phyloP scores from a whole-genome alignment of 2,888 invertebrate species.

The Chloroclysta siterata region DNA sequence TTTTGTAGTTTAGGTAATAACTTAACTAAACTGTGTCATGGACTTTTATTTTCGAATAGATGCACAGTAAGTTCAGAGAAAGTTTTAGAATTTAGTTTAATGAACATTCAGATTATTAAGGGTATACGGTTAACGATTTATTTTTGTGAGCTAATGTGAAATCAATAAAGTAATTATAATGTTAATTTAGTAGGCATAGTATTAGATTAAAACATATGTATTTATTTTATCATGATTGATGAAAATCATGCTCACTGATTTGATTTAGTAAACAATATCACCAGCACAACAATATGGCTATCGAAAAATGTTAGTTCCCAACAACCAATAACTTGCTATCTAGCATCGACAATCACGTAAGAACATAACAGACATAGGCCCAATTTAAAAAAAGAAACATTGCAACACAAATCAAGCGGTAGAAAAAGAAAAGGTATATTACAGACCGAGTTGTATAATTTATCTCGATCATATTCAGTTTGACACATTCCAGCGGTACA shows the following conservation, averaged over 20 bases:
- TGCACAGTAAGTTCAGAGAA: too few relatives aligned
- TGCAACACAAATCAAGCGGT: neutral
- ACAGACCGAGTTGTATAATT: conserved; percentile 54
- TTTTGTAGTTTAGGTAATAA: too few relatives aligned
- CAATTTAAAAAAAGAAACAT: neutral
- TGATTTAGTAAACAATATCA: conserved; percentile 26
- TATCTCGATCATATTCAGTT: conserved; percentile 43
- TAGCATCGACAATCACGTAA: neutral
- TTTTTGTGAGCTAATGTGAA: too few relatives aligned
- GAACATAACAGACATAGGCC: neutral
- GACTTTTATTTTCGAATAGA: too few relatives aligned
- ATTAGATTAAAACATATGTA: too few relatives aligned
- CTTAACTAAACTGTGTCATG: too few relatives aligned
- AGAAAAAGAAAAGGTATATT: conserved; percentile 36
- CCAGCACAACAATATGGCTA: conserved; percentile 19
- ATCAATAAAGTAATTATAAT: too few relatives aligned
- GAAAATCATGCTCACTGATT: neutral
- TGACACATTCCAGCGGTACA: conserved; percentile 44
- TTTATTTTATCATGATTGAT: neutral
- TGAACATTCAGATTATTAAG: too few relatives aligned
- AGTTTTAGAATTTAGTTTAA: too few relatives aligned
- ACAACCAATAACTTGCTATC: neutral
- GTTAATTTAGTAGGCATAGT: too few relatives aligned
- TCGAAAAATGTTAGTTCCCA: neutral
- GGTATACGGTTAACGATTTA: too few relatives aligned